Evolutionary conservation across 2,888 invertebrate genomes (phyloP).

Genomic region (Gnatocerus cornutus): DNA sequence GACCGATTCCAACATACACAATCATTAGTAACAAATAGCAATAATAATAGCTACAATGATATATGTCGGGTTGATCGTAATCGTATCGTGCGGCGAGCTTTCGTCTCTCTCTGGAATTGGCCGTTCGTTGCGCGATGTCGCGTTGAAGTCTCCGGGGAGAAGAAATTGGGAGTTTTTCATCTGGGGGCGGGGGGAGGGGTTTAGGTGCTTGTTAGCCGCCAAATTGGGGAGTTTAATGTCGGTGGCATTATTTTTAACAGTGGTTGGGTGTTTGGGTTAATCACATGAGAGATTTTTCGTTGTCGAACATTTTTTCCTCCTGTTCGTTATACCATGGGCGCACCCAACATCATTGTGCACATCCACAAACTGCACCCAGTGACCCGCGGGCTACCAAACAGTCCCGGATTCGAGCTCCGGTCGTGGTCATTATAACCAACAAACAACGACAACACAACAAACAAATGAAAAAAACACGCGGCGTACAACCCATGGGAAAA

Average conservation of each 20-base stretch:
- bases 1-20: conserved; percentile 71
- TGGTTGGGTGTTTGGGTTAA: conserved; percentile 2
- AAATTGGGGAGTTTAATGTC: no score
- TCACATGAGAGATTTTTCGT: no score
- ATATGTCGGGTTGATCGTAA: conserved; percentile 70
- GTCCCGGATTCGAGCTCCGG: conserved; percentile 51
- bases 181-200: not conserved
- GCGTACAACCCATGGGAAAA: conserved; percentile 33
- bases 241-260: no score
- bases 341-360: conserved; percentile 60
- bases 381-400: conserved; percentile 62
- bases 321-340: conserved; percentile 24
- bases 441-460: conserved; percentile 39
- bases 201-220: not conserved
- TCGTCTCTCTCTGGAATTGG: conserved; percentile 16
- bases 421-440: conserved; percentile 41
- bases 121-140: conserved; percentile 46
- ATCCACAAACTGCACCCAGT: conserved; percentile 64
- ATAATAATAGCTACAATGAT: conserved; percentile 71
- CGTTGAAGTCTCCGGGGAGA: conserved; percentile 53
- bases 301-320: conserved; percentile 9
- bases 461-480: conserved; percentile 17
- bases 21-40: conserved; percentile 72
- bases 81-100: conserved; percentile 62
- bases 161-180: not conserved